Conservation (phyloP, 2,113 vertebrate species). For the Lophura nycthemera region DNA sequence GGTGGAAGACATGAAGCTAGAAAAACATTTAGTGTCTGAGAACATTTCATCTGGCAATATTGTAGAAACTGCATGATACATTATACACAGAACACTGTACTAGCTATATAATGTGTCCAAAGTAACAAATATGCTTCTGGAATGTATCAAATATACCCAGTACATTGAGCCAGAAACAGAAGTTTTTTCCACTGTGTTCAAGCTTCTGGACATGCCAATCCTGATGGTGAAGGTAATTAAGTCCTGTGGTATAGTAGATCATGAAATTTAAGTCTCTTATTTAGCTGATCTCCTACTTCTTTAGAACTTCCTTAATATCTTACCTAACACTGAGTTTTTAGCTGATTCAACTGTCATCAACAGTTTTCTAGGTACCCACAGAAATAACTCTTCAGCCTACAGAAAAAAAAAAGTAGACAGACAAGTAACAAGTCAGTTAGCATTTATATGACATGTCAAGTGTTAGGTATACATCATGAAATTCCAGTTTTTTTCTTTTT, state of each 20-base stretch:
- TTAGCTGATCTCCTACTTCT: not conserved
- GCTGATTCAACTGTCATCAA: conserved; percentile 97
- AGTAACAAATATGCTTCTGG: not conserved
- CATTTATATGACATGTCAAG: not conserved
- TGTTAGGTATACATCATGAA: not conserved
- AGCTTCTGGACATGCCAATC: not conserved
- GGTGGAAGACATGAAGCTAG: not conserved
- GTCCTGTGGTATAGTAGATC: not conserved
- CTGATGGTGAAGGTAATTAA: not conserved
- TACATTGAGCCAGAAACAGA: not conserved
- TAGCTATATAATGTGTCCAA: not conserved
- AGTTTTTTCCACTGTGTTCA: conserved; percentile 15
- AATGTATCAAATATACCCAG: not conserved
- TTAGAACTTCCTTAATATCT: conserved; percentile 64
- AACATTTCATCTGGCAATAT: not conserved
- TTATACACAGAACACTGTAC: not conserved
- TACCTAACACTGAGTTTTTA: conserved; percentile 94
- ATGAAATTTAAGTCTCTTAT: no score
- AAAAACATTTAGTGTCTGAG: not conserved
- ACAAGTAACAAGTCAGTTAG: not conserved
- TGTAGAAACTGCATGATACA: not conserved
- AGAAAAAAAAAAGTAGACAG: not conserved
- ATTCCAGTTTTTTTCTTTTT: not conserved
- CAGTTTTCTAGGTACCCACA: conserved; percentile 97
- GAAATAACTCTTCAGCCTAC: conserved; percentile 96